Base-by-base conservation (phyloP, 2,888 invertebrate genomes). In the Atethmia centrago region DNA sequence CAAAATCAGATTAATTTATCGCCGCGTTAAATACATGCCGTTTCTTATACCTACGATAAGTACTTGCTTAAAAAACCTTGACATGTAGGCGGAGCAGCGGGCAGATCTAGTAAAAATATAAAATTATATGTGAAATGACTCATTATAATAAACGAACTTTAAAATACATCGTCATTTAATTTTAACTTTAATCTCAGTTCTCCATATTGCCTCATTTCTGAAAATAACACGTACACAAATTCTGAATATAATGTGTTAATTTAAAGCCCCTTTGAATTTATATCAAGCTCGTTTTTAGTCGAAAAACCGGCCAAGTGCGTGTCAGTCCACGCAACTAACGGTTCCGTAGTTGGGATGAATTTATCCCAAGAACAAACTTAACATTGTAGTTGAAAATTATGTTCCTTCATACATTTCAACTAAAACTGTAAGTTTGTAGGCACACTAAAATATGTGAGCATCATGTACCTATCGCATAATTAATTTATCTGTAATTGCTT, bases 161-260 rank as follows among this genome's bases (percentile, higher is more conserved):
- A 56, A 62, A 55, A 76, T 21, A 67, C 42, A 36, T 42, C 31
- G 7, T 40, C 53, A 62, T 62, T 62, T 19, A 47, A 56, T 19
- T 76, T 71, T 61, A 61, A 56, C 21, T 76, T 78, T 55, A 61
- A 62, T 78, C 61, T 56, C 21, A 67, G 53, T 53, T n/a, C 58
- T 25, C 21, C 31, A 62, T 19, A 76, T 49, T 56, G 49, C 31
- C 36, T 62, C 49, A 42, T 71, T 76, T 56, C 49, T 1, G 14
- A 78, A 31, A 71, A 51, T 56, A 71, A 49, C 79, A 76, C 75
- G 75, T 51, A 62, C 71, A 70, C 31, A 49, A 28, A 67, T 62
- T 71, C 14, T 49, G 78, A 45, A 55, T 42, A 49, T 66, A 36
- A 74, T 19, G 14, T 51, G 51, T 66, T 66, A 36, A 62, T 55